Conservation (phyloP, 2,797 vertebrate genomes). For the Chromobotia macracanthus region DNA sequence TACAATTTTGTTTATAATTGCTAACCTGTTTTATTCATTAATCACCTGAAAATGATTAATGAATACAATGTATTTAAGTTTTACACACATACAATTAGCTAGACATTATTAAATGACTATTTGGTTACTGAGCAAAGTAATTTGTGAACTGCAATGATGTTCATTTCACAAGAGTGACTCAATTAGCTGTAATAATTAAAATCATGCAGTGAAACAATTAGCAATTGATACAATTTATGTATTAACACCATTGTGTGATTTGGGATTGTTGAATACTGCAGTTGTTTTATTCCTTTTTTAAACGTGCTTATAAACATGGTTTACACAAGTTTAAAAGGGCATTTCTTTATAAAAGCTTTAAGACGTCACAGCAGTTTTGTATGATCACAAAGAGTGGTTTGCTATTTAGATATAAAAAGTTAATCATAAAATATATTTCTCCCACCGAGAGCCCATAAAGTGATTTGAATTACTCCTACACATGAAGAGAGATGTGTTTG, state of each 20-base stretch:
- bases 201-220: background rate
- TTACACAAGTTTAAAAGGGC: background rate
- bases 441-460: constrained; percentile 22
- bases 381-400: background rate
- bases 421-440: background rate
- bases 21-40: too few relatives aligned
- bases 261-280: background rate
- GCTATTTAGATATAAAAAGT: background rate
- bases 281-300: background rate
- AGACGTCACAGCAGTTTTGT: background rate
- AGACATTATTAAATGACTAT: background rate
- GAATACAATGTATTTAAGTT: constrained; percentile 36
- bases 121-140: constrained; percentile 4
- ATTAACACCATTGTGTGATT: constrained; percentile 1
- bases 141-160: background rate
- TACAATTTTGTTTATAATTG: constrained; percentile 27
- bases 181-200: constrained; percentile 6
- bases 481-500: background rate
- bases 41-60: constrained; percentile 20
- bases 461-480: constrained; percentile 5
- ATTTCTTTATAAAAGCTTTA: constrained; percentile 7
- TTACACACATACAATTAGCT: background rate
- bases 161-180: background rate
- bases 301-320: background rate
- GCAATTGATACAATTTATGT: constrained; percentile 6